Evolutionary conservation across 2,888 invertebrate species (phyloP).

Genomic region (Aquatica leii): DNA sequence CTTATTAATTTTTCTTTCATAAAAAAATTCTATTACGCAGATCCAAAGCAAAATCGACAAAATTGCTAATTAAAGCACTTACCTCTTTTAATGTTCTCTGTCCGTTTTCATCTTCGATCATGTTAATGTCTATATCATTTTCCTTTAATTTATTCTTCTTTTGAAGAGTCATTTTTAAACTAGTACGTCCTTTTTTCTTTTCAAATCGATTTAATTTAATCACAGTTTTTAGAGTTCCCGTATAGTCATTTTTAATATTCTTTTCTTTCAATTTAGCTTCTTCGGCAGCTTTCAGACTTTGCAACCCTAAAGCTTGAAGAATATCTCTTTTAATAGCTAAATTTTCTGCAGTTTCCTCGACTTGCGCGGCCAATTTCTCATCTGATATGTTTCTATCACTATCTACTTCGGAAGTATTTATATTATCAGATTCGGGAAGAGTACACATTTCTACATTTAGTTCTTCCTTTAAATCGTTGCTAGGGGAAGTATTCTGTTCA

Average conservation of each 20-base stretch:
- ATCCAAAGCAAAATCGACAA: no score
- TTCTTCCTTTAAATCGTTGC: conserved; percentile 9
- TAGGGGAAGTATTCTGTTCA: neutral
- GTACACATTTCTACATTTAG: no score
- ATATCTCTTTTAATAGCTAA: conserved; percentile 71
- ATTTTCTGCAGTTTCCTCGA: conserved; percentile 48
- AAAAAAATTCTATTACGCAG: no score
- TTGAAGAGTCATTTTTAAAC: conserved; percentile 81
- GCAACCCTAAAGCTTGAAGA: conserved; percentile 75
- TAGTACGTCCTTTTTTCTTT: conserved; percentile 74
- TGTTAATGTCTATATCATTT: conserved; percentile 60
- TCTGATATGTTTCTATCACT: conserved; percentile 18
- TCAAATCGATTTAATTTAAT: conserved; percentile 77
- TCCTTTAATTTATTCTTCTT: conserved; percentile 63
- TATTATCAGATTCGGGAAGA: conserved; percentile 5
- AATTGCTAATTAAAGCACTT: no score
- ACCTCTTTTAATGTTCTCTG: conserved; percentile 69
- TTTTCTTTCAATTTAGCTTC: conserved; percentile 63
- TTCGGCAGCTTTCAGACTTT: conserved; percentile 78
- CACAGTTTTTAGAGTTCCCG: conserved; percentile 84
- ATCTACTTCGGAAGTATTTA: conserved; percentile 6
- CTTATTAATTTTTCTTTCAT: neutral
- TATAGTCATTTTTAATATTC: conserved; percentile 62
- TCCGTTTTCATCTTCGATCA: conserved; percentile 60
- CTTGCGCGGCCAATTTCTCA: conserved; percentile 35